Evolutionary conservation across 2,888 invertebrate species (phyloP).

Genomic region (Lasioglossum morio): DNA sequence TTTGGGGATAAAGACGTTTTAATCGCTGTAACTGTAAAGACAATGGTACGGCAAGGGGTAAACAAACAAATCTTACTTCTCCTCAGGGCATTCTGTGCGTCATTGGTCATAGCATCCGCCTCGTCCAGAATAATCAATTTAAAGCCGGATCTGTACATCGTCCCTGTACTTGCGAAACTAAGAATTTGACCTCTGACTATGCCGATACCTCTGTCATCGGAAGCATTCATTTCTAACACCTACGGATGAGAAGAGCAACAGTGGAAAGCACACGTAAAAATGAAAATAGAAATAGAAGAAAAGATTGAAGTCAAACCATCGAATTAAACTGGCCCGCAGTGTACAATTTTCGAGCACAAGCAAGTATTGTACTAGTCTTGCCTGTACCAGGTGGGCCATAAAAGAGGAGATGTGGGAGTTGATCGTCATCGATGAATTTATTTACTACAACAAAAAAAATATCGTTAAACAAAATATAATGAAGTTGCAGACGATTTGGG

Average conservation of each 20-base stretch:
- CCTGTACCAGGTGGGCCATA: slow-evolving; percentile 99
- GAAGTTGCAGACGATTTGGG: no score
- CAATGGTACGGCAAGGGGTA: no score
- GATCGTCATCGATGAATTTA: slow-evolving; percentile 95
- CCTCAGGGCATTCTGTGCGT: slow-evolving; percentile 99
- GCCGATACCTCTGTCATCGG: slow-evolving; percentile 98
- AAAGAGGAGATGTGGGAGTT: slow-evolving; percentile 97
- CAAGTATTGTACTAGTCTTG: slow-evolving; percentile 98
- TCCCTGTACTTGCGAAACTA: slow-evolving; percentile 98
- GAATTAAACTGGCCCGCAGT: slow-evolving; percentile 95
- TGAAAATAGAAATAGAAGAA: no score
- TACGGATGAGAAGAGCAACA: slow-evolving; percentile 78
- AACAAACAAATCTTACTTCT: slow-evolving; percentile 89
- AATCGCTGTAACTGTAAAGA: no score
- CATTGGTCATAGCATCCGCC: slow-evolving; percentile 99
- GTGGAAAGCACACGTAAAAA: not conserved
- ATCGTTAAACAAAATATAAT: not conserved
- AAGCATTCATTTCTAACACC: slow-evolving; percentile 97
- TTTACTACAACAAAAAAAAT: slow-evolving; percentile 86
- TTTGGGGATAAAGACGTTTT: no score
- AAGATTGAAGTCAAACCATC: slow-evolving; percentile 89
- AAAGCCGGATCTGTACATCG: slow-evolving; percentile 96
- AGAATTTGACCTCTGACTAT: slow-evolving; percentile 97
- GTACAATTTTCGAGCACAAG: slow-evolving; percentile 97
- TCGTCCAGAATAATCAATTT: slow-evolving; percentile 99